These are phyloP conservation scores for Platysternon megacephalum DNA, from an alignment of 2,113 vertebrate species.

Conservation along the genomic window DNA sequence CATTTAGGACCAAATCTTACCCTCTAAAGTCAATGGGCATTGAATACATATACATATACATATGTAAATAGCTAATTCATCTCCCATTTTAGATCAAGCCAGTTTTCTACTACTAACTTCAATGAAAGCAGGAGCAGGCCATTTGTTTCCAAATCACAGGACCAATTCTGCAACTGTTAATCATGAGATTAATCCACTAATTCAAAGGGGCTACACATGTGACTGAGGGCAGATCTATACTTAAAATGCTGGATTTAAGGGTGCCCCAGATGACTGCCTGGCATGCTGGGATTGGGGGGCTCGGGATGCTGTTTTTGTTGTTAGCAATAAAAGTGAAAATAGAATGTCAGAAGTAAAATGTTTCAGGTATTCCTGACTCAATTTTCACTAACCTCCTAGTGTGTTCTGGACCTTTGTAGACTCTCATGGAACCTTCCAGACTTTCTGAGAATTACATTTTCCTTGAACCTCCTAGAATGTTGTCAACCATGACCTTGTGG, in stretches of 20 bases:
- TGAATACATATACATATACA: fast-evolving
- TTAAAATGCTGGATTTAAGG: background rate
- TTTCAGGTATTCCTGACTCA: too few relatives aligned
- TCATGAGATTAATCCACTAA: background rate
- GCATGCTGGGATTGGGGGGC: too few relatives aligned
- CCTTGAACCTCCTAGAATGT: too few relatives aligned
- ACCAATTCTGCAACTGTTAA: background rate
- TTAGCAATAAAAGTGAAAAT: too few relatives aligned
- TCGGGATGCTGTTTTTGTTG: too few relatives aligned
- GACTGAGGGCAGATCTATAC: background rate
- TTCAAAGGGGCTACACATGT: background rate
- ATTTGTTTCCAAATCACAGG: background rate
- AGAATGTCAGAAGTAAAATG: too few relatives aligned
- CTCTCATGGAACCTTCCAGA: too few relatives aligned
- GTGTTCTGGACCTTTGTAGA: too few relatives aligned
- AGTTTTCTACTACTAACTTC: background rate
- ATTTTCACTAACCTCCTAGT: too few relatives aligned
- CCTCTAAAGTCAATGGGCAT: background rate
- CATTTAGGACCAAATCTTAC: background rate
- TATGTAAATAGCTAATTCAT: background rate
- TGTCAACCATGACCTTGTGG: too few relatives aligned
- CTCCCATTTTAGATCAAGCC: background rate
- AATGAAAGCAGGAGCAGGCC: background rate
- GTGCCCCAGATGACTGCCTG: too few relatives aligned
- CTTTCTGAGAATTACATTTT: too few relatives aligned